Evolutionary conservation across 2,888 invertebrate species (phyloP), one percentile per base, ranked within the genome.

Genomic region (Muschampia plurimacula): DNA sequence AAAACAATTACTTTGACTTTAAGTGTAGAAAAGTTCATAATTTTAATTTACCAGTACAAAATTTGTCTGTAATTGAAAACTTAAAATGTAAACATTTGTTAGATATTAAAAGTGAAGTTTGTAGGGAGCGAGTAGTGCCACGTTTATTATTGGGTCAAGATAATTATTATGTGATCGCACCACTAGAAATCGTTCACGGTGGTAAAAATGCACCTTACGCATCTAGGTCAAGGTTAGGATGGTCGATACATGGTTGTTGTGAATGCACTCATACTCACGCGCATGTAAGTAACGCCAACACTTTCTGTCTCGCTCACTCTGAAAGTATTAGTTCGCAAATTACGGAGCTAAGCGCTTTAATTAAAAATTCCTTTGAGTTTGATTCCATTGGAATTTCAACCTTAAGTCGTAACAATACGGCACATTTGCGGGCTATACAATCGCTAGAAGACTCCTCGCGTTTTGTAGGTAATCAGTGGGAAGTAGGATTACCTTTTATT

Each of bases 351-450:
- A 55, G 22, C 22, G 9, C 15, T 2, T 22, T 55, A 9, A 22
- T 55, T 55, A 55, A 55, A 55, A 55, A 32, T 13, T 59, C 59
- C 32, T 59, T 59, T 15, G 28, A 28, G 5, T 32, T 59, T 13
- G 32, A 59, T 28, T 59, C 59, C 10, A 59, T 59, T 28, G 59
- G 68, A 66, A 36, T 72, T 69, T 74, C 74, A 77, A 71, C 67
- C 62, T 52, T 69, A 71, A 13, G 67, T 57, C 41, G 59, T 59
- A 59, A 9, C 10, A 59, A 59, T 13, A 13, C 59, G 59, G 59
- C 55, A 55, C 55, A 55, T 55, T 59, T 59, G 59, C 59, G 12
- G 13, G 59, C 32, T 28, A 28, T 28, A 28, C 57, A 22, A 12
- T 12, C 4, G 12, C 13, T 60, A 1, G 36, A 36, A 36, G 60